Evolutionary conservation across 2,888 invertebrate species (phyloP).

Genomic region (Brachyopa scutellaris): DNA sequence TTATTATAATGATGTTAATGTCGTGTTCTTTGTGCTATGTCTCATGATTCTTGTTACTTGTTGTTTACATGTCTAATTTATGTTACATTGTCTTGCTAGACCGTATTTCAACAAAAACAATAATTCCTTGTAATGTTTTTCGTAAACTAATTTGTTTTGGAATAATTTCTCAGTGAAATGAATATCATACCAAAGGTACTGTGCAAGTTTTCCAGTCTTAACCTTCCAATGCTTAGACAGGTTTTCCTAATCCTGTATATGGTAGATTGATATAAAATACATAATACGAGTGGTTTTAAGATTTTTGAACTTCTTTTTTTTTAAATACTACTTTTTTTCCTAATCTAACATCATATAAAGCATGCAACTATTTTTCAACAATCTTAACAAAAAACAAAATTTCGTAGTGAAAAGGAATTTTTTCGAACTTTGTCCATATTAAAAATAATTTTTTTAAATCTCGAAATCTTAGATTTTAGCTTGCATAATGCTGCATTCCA

Average conservation of each 20-base stretch:
- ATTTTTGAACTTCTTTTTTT: slow-evolving; percentile 22
- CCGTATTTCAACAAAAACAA: slow-evolving; percentile 52
- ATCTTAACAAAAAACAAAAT: slow-evolving; percentile 23
- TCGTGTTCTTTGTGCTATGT: slow-evolving; percentile 72
- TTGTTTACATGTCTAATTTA: slow-evolving; percentile 71
- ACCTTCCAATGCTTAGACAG: slow-evolving; percentile 13
- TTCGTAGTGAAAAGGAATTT: slow-evolving; percentile 12
- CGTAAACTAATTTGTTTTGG: slow-evolving; percentile 47
- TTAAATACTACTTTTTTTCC: slow-evolving; percentile 21
- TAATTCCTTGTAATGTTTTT: slow-evolving; percentile 53
- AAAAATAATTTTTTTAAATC: slow-evolving; percentile 22
- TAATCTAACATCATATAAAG: slow-evolving; percentile 43
- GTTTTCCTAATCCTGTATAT: neutral
- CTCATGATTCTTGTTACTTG: slow-evolving; percentile 72
- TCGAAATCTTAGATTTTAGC: slow-evolving; percentile 54
- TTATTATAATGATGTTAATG: slow-evolving; percentile 63
- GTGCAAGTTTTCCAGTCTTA: slow-evolving; percentile 18
- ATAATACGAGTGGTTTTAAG: slow-evolving; percentile 67
- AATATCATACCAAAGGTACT: slow-evolving; percentile 52
- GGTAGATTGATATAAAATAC: slow-evolving; percentile 28
- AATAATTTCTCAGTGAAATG: slow-evolving; percentile 58
- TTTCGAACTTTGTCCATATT: slow-evolving; percentile 19
- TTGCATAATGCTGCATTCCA: slow-evolving; percentile 41
- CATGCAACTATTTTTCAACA: slow-evolving; percentile 52
- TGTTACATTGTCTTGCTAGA: slow-evolving; percentile 72